Base-by-base conservation (phyloP, 1,140 invertebrate species). In the Ceratoteleas bidentatus region DNA sequence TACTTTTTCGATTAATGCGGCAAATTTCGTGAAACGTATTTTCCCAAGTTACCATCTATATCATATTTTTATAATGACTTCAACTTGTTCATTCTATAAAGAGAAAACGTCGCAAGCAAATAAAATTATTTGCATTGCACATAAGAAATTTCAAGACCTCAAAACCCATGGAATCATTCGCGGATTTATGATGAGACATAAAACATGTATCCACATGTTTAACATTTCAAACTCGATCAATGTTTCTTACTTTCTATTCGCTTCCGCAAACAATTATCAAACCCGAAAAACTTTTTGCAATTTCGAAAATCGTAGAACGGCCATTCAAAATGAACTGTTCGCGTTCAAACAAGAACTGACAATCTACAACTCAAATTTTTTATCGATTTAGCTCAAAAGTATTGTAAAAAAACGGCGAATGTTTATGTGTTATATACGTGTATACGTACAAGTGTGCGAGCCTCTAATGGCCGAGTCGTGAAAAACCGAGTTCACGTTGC, bases 141-240 rank as follows among this genome's bases (percentile, higher is more conserved):
- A 66, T 47, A 68, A 64, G 56, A 68, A 66, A 56, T 76, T 68
- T 61, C 56, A 61, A 60, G 68, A 56, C 62, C 62, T 68, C 56
- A 68, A 68, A 76, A 68, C 54, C 64, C 49, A 38, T 56, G 16
- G 64, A 76, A 76, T 47, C 61, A 61, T 61, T 32, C 14, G 52
- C 60, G 61, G 64, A 76, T 76, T 76, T 76, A 76, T 68, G 73
- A 68, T 56, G 47, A 53, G 40, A 36, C 61, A 56, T 76, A 76
- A 76, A 66, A 66, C 68, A 32, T 75, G 53, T 76, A 76, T 76
- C 68, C 66, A 76, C 62, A 62, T 68, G 56, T 76, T 68, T 61
- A 68, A 68, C 56, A 68, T 76, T 76, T 76, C 64, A 54, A 68
- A 57, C 56, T 68, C 62, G 13, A 68, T 68, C 60, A 76, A 76